Base-by-base conservation (phyloP, 2,888 invertebrate species). In the Daptonema setosum region DNA sequence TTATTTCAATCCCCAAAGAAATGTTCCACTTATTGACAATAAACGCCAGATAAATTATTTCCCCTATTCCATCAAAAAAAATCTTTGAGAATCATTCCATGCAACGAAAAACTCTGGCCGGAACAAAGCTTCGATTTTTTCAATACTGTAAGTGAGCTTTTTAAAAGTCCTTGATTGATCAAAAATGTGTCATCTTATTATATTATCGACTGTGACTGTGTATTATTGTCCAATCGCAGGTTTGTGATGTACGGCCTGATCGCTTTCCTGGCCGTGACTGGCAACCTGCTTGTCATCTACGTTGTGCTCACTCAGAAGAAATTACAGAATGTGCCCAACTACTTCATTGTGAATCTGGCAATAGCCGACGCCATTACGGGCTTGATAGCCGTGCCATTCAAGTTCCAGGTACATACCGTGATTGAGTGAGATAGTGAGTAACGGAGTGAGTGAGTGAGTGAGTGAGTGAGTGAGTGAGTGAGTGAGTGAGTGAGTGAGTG, bases 361-460 rank as follows among this genome's bases (percentile, higher is more conserved):
- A 81, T 91, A 62, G 91, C 93, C 11, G 95, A 95, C 72, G 83
- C 87, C 24, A 83, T 93, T 83, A 88, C 90, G 45, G 88, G 91
- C 1, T 83, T 87, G 0, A 76, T 93, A 61, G 93, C 93, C 74
- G 90, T 91, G 60, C 86, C 87, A 50, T 90, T 93, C 77, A 93
- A 87, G 76, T 90, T 85, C 54, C 65, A 65, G 41, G 64, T 47
- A 22, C 41, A 20, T 41, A 11, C n/a, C n/a, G n/a, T n/a, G n/a
- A n/a, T n/a, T n/a, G n/a, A n/a, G n/a, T n/a, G n/a, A n/a, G n/a
- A n/a, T n/a, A n/a, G n/a, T n/a, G n/a, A n/a, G n/a, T n/a, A n/a
- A n/a, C n/a, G n/a, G n/a, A n/a, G n/a, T n/a, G n/a, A n/a, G n/a
- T n/a, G n/a, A n/a, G n/a, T n/a, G n/a, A n/a, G n/a, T n/a, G n/a